A percentile compares a stretch with the other conserved stretches of the same genome.
Conservation (phyloP, 2,113 vertebrate species). For the Orientallactaga bullata region DNA sequence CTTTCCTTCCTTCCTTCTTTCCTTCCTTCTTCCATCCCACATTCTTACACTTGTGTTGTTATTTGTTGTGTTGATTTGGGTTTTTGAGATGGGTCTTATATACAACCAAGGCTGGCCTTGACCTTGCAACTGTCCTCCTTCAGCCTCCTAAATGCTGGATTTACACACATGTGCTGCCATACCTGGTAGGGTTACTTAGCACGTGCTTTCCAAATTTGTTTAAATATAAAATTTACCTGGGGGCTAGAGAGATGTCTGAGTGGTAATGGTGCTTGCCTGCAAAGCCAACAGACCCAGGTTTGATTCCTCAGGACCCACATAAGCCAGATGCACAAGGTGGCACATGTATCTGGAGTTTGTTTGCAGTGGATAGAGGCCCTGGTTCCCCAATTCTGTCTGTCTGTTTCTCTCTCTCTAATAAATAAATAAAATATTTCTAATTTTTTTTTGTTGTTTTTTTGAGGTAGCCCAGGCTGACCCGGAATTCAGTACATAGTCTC, state of each 20-base stretch:
- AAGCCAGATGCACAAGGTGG: no score
- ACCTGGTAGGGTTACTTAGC: neutral
- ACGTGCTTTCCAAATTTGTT: constrained; percentile 16
- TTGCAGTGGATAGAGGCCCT: no score
- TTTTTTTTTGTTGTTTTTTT: no score
- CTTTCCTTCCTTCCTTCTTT: neutral
- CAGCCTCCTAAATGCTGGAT: neutral
- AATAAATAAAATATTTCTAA: no score
- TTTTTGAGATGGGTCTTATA: neutral
- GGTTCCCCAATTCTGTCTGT: no score
- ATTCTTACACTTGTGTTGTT: neutral
- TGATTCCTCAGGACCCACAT: no score
- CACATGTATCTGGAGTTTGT: no score
- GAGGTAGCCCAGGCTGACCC: no score
- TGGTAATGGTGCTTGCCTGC: no score
- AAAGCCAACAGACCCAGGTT: no score
- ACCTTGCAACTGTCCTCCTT: neutral
- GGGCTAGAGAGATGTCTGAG: no score
- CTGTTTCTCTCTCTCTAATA: neutral
- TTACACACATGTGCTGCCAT: rapidly evolving
- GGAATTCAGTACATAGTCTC: no score
- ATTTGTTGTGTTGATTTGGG: neutral
- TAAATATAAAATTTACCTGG: constrained; percentile 28
- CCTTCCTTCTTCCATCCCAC: neutral
- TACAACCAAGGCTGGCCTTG: neutral